phyloP scores from a whole-genome alignment of 2,888 invertebrate genomes.

The Lasioglossum figueresi region DNA sequence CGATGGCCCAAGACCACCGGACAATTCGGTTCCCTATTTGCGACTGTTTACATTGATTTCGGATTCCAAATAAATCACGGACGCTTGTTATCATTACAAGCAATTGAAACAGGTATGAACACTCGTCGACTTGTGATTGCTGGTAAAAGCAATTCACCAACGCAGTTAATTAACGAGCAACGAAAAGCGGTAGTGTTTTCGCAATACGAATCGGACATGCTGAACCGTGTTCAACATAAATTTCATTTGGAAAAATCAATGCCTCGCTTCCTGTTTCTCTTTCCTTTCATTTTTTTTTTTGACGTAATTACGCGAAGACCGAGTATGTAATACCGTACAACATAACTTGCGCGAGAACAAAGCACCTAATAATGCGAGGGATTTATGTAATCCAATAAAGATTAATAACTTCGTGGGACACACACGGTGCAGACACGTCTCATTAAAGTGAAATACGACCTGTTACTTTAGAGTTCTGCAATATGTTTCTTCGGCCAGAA shows the following conservation, averaged over 20 bases:
- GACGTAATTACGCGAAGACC: background rate
- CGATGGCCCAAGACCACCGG: background rate
- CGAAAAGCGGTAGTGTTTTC: background rate
- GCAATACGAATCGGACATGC: background rate
- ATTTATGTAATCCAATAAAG: constrained; percentile 19
- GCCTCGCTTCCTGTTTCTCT: background rate
- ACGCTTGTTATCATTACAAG: background rate
- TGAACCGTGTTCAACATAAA: background rate
- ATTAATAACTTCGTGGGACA: constrained; percentile 12
- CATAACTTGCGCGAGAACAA: background rate
- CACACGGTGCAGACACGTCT: constrained; percentile 10
- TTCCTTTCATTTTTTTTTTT: background rate
- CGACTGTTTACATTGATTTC: background rate
- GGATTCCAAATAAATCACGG: background rate
- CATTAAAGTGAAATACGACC: constrained; percentile 28
- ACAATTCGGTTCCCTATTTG: constrained; percentile 6
- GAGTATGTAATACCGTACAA: background rate
- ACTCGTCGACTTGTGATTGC: background rate
- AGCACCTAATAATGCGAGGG: constrained; percentile 1
- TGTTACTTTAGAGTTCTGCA: constrained; percentile 25
- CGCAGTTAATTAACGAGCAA: background rate
- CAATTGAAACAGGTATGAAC: background rate
- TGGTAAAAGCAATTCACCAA: background rate
- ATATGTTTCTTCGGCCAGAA: background rate
- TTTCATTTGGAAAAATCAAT: background rate